Conservation (phyloP, 2,888 invertebrate genomes). For the Tipula lateralis region DNA sequence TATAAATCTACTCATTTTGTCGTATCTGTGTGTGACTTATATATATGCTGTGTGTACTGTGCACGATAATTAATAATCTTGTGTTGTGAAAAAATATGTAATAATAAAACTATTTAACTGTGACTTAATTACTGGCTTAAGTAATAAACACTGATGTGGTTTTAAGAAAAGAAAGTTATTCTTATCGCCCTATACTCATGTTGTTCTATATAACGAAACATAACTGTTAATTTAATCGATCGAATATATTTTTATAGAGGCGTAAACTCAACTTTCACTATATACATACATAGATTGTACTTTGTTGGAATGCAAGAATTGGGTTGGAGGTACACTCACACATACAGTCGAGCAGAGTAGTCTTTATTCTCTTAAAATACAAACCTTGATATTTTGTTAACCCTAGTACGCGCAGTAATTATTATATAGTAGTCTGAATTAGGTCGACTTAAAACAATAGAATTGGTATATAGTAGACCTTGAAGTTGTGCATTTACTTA, state of each 20-base stretch:
- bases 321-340: no score
- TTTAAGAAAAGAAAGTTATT: not conserved
- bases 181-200: not conserved
- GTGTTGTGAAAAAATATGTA: not conserved
- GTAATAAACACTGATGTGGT: not conserved
- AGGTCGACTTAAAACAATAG: no score
- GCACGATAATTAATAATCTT: not conserved
- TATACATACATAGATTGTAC: not conserved
- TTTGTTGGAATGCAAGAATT: not conserved
- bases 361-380: no score
- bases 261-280: not conserved
- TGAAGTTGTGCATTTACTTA: no score
- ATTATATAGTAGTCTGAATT: no score
- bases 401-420: no score
- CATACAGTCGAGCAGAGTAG: no score
- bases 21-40: not conserved
- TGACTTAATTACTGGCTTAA: not conserved
- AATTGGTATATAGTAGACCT: no score
- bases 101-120: not conserved
- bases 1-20: not conserved
- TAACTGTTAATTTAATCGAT: not conserved
- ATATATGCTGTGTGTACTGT: not conserved
- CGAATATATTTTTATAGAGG: not conserved
- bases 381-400: no score
- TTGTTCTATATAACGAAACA: not conserved